phyloP scores from a whole-genome alignment of 2,888 invertebrate genomes.

The Philhelius pedissequus region DNA sequence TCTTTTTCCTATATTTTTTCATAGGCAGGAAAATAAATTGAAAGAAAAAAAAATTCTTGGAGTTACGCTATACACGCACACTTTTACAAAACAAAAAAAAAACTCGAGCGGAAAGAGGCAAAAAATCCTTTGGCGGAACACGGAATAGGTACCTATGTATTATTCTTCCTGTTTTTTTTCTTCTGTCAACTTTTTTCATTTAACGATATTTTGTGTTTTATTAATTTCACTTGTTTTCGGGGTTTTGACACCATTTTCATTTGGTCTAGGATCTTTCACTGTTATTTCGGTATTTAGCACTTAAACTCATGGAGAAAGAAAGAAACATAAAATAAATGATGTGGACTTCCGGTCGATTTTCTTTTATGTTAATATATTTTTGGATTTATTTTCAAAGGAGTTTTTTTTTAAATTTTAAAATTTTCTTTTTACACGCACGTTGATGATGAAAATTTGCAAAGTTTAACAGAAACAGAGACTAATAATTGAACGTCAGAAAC shows the following conservation, averaged over 20 bases:
- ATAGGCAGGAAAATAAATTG: conserved; percentile 41
- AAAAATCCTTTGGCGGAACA: conserved; percentile 48
- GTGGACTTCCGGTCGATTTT: conserved; percentile 42
- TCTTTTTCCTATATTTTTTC: conserved; percentile 33
- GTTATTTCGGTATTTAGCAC: background rate
- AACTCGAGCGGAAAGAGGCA: conserved; percentile 43
- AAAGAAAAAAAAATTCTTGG: conserved; percentile 20
- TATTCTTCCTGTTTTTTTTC: conserved; percentile 16
- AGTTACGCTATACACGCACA: conserved; percentile 49
- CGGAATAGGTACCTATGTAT: background rate
- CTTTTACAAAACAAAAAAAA: conserved; percentile 48
- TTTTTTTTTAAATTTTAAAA: background rate
- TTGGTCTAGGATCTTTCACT: background rate
- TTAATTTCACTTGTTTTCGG: background rate
- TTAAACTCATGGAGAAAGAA: background rate
- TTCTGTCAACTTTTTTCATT: conserved; percentile 33
- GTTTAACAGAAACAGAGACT: background rate
- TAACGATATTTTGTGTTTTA: background rate
- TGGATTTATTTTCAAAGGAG: background rate
- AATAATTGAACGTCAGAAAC: conserved; percentile 17
- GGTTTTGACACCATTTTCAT: background rate
- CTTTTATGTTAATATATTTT: background rate
- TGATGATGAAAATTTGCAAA: background rate
- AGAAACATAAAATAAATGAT: background rate
- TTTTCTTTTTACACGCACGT: background rate